These are phyloP conservation scores for Poecilia latipinna DNA, from an alignment of 2,113 vertebrate genomes.

Conservation along the genomic window DNA sequence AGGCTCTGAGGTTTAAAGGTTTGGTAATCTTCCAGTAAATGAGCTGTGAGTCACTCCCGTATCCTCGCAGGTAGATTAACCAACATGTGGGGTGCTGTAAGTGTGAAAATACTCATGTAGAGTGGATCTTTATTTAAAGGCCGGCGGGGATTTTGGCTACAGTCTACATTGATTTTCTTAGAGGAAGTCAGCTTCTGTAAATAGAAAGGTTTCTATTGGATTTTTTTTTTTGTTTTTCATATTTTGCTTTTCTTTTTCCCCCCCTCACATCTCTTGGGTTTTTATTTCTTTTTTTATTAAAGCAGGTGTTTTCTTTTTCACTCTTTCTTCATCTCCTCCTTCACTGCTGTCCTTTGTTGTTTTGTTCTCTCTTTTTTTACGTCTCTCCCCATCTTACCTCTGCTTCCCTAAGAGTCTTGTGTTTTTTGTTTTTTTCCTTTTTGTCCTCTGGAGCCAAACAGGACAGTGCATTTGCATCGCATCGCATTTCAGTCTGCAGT, in stretches of 20 bases:
- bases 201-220: conserved; percentile 57
- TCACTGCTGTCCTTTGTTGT: conserved; percentile 7
- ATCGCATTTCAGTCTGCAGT: conserved; percentile 51
- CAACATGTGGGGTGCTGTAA: conserved; percentile 41
- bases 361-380: conserved; percentile 4
- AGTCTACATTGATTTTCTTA: conserved; percentile 67
- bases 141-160: conserved; percentile 64
- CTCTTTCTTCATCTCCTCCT: conserved; percentile 9
- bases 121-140: conserved; percentile 48
- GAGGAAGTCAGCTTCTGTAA: conserved; percentile 68
- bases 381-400: neutral
- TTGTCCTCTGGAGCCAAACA: conserved; percentile 57
- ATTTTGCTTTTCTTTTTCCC: conserved; percentile 10
- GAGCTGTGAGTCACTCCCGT: conserved; percentile 8
- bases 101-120: conserved; percentile 55
- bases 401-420: conserved; percentile 15
- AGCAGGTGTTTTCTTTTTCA: neutral
- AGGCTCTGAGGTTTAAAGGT: conserved; percentile 5
- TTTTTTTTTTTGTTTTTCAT: conserved; percentile 35
- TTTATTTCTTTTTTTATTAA: conserved; percentile 16
- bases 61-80: conserved; percentile 46
- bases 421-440: neutral
- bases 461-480: conserved; percentile 64
- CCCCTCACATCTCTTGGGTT: conserved; percentile 21
- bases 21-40: conserved; percentile 7